Percentiles rank a stretch among this genome's conserved stretches.
These are phyloP conservation scores for Cerastoderma edule DNA, from an alignment of 2,888 invertebrate species.

Conservation along the genomic window DNA sequence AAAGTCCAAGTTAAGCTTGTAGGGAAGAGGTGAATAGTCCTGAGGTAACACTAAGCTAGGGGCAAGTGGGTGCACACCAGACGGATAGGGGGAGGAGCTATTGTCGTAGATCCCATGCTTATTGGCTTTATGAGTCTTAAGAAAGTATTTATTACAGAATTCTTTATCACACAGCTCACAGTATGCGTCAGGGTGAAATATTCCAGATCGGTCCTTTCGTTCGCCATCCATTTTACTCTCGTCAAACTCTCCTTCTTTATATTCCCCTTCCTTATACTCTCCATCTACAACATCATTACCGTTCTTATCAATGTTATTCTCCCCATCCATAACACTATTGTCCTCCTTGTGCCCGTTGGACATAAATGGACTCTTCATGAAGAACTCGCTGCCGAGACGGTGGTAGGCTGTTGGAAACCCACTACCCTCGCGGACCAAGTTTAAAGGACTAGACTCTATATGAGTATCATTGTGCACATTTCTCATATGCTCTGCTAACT, in stretches of 20 bases:
- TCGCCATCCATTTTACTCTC: constrained; percentile 51
- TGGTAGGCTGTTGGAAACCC: constrained; percentile 85
- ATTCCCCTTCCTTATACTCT: too few species aligned
- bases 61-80: constrained; percentile 63
- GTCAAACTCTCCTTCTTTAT: too few species aligned
- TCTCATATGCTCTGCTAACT: constrained; percentile 41
- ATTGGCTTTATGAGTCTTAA: constrained; percentile 98
- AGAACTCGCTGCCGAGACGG: constrained; percentile 94
- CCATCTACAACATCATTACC: constrained; percentile 59
- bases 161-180: constrained; percentile 99
- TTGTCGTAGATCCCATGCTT: constrained; percentile 92
- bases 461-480: constrained; percentile 10
- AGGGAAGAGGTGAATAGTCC: constrained; percentile 60
- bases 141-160: constrained; percentile 99
- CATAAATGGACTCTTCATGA: constrained; percentile 68
- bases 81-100: constrained; percentile 70
- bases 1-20: constrained; percentile 57
- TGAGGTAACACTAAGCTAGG: constrained; percentile 70
- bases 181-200: constrained; percentile 98
- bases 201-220: constrained; percentile 81
- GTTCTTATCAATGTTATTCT: constrained; percentile 60
- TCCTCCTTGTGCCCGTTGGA: constrained; percentile 68
- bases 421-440: constrained; percentile 46
- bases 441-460: constrained; percentile 44
- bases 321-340: constrained; percentile 56